Evolutionary conservation across 92 coral and sea anemone species (phyloP), one percentile per base, ranked within the genome.

Genomic region (Epizoanthus scotinus): DNA sequence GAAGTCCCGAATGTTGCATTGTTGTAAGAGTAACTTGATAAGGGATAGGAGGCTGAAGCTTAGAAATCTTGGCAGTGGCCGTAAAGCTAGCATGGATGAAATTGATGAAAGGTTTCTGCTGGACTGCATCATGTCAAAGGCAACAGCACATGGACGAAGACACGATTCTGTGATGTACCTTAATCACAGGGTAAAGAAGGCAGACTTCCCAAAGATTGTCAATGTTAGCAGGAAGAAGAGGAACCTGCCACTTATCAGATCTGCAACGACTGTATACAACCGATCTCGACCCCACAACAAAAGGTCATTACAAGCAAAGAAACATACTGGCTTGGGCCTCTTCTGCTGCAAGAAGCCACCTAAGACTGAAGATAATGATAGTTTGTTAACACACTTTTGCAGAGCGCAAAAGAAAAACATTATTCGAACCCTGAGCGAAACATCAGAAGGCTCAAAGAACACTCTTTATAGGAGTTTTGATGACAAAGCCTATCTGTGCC

Each of bases 111-210:
- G 53, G 54, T 58, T 77, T 77, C 55, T 77, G 22, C 53, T 77
- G 27, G 20, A 77, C 59, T 62, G 73, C 52, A 63, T 63, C 20
- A 78, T 69, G 60, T 67, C 67, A 61, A 78, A 78, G 58, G 83
- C 83, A 61, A 78, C 83, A 29, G 83, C 73, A 18, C 73, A 78
- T 78, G 72, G 72, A n/a, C 67, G 83, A 78, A 78, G 83, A 44
- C 73, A 63, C 52, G 81, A 74, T 55, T 58, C 83, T n/a, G 72
- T 78, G 4, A 78, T 78, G 70, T 78, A 78, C 71, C 71, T 58
- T 20, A 78, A 78, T 61, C 65, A 78, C 29, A 18, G 71, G 54
- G 83, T 78, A 10, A 78, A 78, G 58, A 63, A 62, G 68, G 63
- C 26, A 61, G 83, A 78, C 68, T 78, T 78, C 52, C 26, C 68